Evolutionary conservation across 2,797 vertebrate genomes (phyloP).

Genomic region (Hemibagrus guttatus): DNA sequence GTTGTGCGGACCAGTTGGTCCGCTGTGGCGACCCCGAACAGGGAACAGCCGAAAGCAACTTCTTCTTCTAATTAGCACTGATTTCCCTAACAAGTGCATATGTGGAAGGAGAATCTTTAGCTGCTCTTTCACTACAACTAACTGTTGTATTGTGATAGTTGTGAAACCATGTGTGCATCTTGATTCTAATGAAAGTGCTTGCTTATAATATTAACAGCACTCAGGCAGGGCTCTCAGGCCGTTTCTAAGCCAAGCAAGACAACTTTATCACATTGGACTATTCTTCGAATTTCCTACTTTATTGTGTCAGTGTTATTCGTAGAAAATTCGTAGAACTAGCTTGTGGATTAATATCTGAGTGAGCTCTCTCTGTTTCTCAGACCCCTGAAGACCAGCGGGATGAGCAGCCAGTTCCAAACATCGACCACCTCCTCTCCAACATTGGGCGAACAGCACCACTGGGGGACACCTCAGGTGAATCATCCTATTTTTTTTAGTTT

Average conservation of each 20-base stretch:
- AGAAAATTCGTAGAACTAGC: neutral
- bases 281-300: conserved; percentile 2
- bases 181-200: conserved; percentile 19
- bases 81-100: neutral
- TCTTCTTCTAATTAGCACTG: too few relatives aligned
- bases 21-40: too few relatives aligned
- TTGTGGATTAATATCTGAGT: neutral
- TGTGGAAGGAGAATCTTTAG: neutral
- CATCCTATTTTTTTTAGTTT: neutral
- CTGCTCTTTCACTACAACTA: neutral
- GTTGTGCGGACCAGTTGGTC: too few relatives aligned
- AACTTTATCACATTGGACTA: conserved; percentile 4
- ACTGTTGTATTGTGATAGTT: neutral
- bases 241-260: conserved; percentile 9
- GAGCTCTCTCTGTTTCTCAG: conserved; percentile 65
- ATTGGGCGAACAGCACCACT: conserved; percentile 85
- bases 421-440: conserved; percentile 94
- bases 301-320: neutral
- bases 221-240: neutral
- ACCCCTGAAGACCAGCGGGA: conserved; percentile 86
- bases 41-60: too few relatives aligned
- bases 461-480: conserved; percentile 86
- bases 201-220: conserved; percentile 1
- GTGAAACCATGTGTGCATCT: neutral
- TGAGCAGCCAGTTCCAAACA: conserved; percentile 87